These are phyloP conservation scores for Laothoe populi DNA, from an alignment of 2,888 invertebrate species.

Conservation along the genomic window DNA sequence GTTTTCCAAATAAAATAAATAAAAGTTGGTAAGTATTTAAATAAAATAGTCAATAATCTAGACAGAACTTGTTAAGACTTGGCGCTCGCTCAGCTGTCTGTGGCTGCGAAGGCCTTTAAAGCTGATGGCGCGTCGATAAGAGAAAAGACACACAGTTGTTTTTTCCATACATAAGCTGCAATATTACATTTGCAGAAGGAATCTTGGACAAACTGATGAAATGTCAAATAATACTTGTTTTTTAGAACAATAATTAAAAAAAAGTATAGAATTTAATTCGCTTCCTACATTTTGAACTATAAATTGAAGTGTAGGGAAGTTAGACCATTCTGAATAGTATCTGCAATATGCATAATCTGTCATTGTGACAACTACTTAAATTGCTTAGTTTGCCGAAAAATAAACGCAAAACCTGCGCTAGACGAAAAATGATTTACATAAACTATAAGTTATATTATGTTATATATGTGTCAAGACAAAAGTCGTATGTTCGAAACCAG, in stretches of 20 bases:
- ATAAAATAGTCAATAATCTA: conserved; percentile 5
- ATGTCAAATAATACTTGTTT: background rate
- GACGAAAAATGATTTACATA: background rate
- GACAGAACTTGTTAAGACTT: background rate
- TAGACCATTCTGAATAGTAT: background rate
- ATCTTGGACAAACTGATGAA: background rate
- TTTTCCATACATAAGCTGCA: background rate
- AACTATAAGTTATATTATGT: background rate
- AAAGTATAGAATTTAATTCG: too few relatives aligned
- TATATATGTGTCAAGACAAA: too few relatives aligned
- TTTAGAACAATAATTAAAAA: too few relatives aligned
- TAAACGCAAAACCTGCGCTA: background rate
- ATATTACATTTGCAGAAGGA: background rate
- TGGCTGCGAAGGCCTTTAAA: background rate
- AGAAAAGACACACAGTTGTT: background rate
- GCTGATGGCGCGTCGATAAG: background rate
- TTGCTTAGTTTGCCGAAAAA: too few relatives aligned
- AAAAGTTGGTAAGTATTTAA: too few relatives aligned
- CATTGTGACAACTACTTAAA: too few relatives aligned
- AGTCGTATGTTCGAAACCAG: too few relatives aligned
- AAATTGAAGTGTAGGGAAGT: too few relatives aligned
- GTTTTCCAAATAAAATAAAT: too few relatives aligned
- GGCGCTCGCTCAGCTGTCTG: background rate
- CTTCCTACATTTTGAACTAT: too few relatives aligned
- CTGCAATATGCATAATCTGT: too few relatives aligned